phyloP scores from a whole-genome alignment of 1,140 invertebrate species.

The Maconellicoccus hirsutus region DNA sequence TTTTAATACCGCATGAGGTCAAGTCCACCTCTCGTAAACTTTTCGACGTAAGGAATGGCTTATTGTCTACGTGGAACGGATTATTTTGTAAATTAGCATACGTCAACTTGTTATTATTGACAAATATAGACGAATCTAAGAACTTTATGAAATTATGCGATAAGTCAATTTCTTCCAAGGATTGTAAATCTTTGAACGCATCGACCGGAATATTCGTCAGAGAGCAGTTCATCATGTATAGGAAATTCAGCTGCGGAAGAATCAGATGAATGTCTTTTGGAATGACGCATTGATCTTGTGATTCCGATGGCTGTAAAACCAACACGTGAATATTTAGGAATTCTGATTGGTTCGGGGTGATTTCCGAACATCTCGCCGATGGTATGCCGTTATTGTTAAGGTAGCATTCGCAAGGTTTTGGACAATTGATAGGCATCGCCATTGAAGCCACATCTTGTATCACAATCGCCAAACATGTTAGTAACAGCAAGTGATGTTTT shows the following conservation, averaged over 20 bases:
- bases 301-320: neutral
- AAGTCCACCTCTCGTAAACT: slow-evolving; percentile 29
- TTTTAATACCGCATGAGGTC: slow-evolving; percentile 27
- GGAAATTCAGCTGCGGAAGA: slow-evolving; percentile 27
- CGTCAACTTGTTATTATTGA: slow-evolving; percentile 24
- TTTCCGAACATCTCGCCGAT: neutral
- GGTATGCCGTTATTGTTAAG: neutral
- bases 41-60: slow-evolving; percentile 28
- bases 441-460: neutral
- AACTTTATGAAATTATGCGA: slow-evolving; percentile 59
- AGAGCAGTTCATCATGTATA: slow-evolving; percentile 50
- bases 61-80: slow-evolving; percentile 25
- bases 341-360: neutral
- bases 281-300: neutral
- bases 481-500: neutral
- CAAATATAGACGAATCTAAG: slow-evolving; percentile 41
- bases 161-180: slow-evolving; percentile 74
- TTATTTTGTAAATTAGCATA: slow-evolving; percentile 29
- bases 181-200: slow-evolving; percentile 59
- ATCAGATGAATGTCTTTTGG: slow-evolving; percentile 26
- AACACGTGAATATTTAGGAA: neutral
- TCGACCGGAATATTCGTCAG: slow-evolving; percentile 53
- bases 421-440: neutral
- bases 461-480: neutral
- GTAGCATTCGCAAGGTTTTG: neutral